Evolutionary conservation across 2,888 invertebrate species (phyloP).

Genomic region (Dioctria rufipes): DNA sequence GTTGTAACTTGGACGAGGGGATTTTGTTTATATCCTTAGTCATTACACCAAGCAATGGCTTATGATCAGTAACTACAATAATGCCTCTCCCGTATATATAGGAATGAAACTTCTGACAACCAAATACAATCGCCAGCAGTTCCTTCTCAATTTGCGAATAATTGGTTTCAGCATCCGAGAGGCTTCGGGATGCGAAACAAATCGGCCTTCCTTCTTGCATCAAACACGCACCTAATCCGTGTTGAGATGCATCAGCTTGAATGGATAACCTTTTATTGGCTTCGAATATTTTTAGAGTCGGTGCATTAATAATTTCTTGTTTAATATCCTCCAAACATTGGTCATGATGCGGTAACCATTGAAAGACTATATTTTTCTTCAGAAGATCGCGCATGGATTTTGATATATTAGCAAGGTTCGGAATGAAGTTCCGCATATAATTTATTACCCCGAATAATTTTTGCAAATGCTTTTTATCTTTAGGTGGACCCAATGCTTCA

Average conservation of each 20-base stretch:
- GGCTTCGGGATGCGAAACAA: slow-evolving; percentile 55
- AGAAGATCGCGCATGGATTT: slow-evolving; percentile 56
- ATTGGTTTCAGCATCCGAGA: slow-evolving; percentile 56
- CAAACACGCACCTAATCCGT: slow-evolving; percentile 58
- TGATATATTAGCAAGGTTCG: not conserved
- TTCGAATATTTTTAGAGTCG: slow-evolving; percentile 55
- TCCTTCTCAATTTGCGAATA: slow-evolving; percentile 61
- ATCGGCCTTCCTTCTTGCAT: slow-evolving; percentile 58
- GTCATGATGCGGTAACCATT: slow-evolving; percentile 57
- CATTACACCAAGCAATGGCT: not conserved
- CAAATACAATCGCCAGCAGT: slow-evolving; percentile 59
- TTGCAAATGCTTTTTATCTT: slow-evolving; percentile 59
- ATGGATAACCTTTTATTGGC: slow-evolving; percentile 54
- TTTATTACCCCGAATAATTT: slow-evolving; percentile 60
- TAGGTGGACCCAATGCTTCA: slow-evolving; percentile 53
- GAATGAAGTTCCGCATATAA: slow-evolving; percentile 50
- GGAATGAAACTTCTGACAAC: slow-evolving; percentile 58
- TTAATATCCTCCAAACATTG: slow-evolving; percentile 56
- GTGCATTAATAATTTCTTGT: slow-evolving; percentile 52
- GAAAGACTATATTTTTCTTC: slow-evolving; percentile 59
- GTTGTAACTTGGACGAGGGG: slow-evolving; percentile 55
- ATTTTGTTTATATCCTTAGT: slow-evolving; percentile 38
- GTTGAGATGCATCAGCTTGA: slow-evolving; percentile 55
- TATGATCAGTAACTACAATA: slow-evolving; percentile 56
- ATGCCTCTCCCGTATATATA: slow-evolving; percentile 57